Base-by-base conservation (phyloP, 2,888 invertebrate genomes). In the Epinotia ramella region DNA sequence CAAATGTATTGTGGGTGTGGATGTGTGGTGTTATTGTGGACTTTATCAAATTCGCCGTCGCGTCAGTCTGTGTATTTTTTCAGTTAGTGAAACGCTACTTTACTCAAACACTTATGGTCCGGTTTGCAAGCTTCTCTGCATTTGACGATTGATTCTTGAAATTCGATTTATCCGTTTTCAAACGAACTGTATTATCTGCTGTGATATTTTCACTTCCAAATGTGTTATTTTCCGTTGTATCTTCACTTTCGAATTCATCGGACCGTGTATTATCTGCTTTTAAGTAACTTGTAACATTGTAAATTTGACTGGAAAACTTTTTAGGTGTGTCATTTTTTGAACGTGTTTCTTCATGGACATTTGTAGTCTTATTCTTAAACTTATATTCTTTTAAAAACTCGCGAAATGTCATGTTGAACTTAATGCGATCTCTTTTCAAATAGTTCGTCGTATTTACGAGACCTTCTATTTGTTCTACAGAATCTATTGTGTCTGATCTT, bases 351-450 rank as follows among this genome's bases (percentile, higher is more conserved):
- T 62, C 33, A 33, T 33, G 4, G 24, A 60, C 6, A 60, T 28
- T 28, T 24, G 12, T 12, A 4, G 60, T 60, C 13, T 3, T 33
- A n/a, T 62, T 62, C 2, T 7, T 3, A 62, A 3, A 62, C 9
- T 28, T 62, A 24, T 56, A 53, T n/a, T 33, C 12, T 53, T 28
- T 56, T 4, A 67, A 12, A 56, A 67, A 67, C 20, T 67, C 66
- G 5, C 46, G 46, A 3, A 64, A 46, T 20, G 64, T 64, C 16
- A 20, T 46, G 24, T 46, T 46, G 46, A 64, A 20, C n/a, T 53
- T 53, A 53, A 2, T 53, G n/a, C 40, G 16, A 11, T n/a, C 59
- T 57, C 13, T 44, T 24, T 68, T 68, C 2, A 59, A 68, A 68
- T 57, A 68, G 12, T 59, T 60, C 4, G 44, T 60, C 28, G 12